These are phyloP conservation scores for Sycophila texana DNA, from an alignment of 2,888 invertebrate species.

Conservation along the genomic window DNA sequence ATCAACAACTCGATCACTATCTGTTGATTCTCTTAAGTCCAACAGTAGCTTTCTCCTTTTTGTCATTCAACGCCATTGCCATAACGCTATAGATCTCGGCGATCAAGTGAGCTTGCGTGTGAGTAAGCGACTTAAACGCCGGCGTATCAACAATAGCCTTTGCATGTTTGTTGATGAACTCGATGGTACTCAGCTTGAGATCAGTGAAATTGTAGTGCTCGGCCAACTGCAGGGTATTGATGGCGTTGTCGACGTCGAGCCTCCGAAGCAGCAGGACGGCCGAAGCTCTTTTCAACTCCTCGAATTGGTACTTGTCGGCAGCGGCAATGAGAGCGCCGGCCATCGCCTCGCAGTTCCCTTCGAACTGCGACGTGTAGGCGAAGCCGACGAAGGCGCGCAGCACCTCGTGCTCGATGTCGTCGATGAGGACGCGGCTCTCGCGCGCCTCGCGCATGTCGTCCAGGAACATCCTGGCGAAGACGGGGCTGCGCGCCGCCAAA, in stretches of 20 bases:
- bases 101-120: constrained; percentile 11
- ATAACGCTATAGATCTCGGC: constrained; percentile 11
- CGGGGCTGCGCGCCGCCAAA: constrained; percentile 22
- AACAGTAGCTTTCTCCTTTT: too few relatives aligned
- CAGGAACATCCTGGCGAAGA: constrained; percentile 36
- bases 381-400: constrained; percentile 5
- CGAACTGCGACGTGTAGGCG: constrained; percentile 18
- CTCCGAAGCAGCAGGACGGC: background rate
- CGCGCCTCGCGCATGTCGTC: constrained; percentile 26
- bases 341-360: background rate
- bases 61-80: background rate
- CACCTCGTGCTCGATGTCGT: background rate
- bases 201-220: background rate
- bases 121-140: background rate
- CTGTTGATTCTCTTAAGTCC: too few relatives aligned
- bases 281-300: background rate
- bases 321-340: background rate
- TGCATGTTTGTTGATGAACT: constrained; percentile 11
- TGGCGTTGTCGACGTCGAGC: constrained; percentile 1
- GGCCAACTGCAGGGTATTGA: background rate
- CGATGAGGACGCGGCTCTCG: constrained; percentile 2
- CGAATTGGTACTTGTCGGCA: constrained; percentile 31
- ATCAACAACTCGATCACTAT: too few relatives aligned
- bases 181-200: constrained; percentile 1
- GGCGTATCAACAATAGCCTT: background rate